Percentiles rank a stretch among this genome's conserved stretches.
Conservation (phyloP, 2,113 vertebrate genomes). For the Brienomyrus longianalis region DNA sequence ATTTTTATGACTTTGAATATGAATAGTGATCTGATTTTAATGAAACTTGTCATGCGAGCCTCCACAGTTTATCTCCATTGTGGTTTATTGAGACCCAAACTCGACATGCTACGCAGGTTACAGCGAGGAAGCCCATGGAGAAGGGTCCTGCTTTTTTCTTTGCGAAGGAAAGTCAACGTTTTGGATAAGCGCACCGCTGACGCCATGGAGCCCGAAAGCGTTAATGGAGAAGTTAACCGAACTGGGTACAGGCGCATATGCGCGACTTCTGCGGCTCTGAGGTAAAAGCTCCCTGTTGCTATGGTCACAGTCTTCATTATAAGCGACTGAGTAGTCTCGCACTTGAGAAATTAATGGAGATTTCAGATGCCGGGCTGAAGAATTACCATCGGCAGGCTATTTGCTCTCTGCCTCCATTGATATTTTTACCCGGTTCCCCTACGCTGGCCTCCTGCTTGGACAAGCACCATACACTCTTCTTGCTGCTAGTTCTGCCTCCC, state of each 20-base stretch:
- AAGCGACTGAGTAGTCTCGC: not conserved
- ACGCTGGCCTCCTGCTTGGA: not conserved
- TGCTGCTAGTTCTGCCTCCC: not conserved
- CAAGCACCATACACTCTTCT: conserved; percentile 8
- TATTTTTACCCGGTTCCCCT: not conserved
- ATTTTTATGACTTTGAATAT: conserved; percentile 1
- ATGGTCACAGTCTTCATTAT: conserved; percentile 29
- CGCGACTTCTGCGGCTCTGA: not conserved
- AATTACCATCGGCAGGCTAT: conserved; percentile 22
- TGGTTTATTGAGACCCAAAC: not conserved
- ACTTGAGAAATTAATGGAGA: conserved; percentile 21
- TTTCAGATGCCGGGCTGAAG: conserved; percentile 11
- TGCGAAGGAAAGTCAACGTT: not conserved
- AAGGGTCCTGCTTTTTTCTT: not conserved
- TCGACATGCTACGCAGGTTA: not conserved
- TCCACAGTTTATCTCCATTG: not conserved
- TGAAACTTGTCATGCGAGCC: not conserved
- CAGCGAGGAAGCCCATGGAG: not conserved
- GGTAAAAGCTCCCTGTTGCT: conserved; percentile 22
- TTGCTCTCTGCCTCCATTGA: not conserved
- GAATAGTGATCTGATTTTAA: not conserved
- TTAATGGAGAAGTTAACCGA: not conserved
- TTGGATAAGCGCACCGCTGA: not conserved
- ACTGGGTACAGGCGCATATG: not conserved
- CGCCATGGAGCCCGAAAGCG: not conserved